Base-by-base conservation (phyloP, 1,140 invertebrate species). In the Drosophila takahashii region DNA sequence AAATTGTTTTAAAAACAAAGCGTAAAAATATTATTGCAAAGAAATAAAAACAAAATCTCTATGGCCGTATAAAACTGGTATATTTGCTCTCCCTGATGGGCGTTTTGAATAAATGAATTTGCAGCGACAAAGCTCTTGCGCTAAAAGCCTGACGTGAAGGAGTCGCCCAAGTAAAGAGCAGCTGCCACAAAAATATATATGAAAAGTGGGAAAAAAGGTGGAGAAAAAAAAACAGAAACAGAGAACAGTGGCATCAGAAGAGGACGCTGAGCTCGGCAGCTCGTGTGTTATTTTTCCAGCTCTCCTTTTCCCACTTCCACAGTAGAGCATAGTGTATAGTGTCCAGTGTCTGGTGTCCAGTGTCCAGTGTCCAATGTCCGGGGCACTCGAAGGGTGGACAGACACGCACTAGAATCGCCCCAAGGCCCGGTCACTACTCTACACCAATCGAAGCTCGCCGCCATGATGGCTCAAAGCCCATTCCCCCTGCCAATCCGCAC, bases 381-480 rank as follows among this genome's bases (percentile, higher is more conserved):
- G 47, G 53, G 27, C 39, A 64, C 59, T 62, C 64, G 45, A 65
- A 67, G 60, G 70, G 73, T 74, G 70, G 70, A 71, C 45, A 77
- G 62, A 66, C 47, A 85, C 81, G 83, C 81, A 86, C 78, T 71
- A 71, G 58, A 65, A 66, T 53, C 77, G 56, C 80, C 77, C 64
- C 79, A 80, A 85, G 77, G 73, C 81, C 27, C 45, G 67, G 47
- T 18, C 65, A 70, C 50, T 47, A 67, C 66, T 67, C 66, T 67
- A 62, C 79, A 86, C 83, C 83, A 86, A 86, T 86, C 83, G 83
- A 86, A 86, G 79, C 79, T 64, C 79, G 81, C 84, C 78, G 81
- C 60, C 71, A 75, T 75, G 71, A 57, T 65, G 71, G 60, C 51
- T 51, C 59, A 15, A 26, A 50, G 22, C 56, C 65, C 18, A 47